Evolutionary conservation across 2,888 invertebrate genomes (phyloP), one percentile per base, ranked within the genome.

Genomic region (Melipona beecheii): DNA sequence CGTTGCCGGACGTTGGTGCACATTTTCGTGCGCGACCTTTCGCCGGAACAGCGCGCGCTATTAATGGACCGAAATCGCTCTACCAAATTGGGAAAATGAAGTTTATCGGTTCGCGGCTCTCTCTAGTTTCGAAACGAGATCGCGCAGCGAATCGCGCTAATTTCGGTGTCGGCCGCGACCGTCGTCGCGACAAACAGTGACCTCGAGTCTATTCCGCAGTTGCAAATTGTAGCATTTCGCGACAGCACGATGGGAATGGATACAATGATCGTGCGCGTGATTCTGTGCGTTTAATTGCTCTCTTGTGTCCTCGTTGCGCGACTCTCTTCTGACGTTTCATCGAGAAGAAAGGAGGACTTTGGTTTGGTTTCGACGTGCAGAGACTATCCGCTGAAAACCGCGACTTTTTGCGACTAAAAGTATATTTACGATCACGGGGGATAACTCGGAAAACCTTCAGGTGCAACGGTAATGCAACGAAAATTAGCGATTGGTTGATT

Each of bases 21-120:
- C 83, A 79, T 76, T 70, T 76, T 73, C 78, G 80, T 50, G 76
- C 66, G 19, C 85, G 85, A 85, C 84, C 84, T 85, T 85, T 84
- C 75, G 81, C 75, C 66, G 71, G 31, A 27, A 43, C 78, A 54
- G 43, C 9, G 43, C 21, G 49, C n/a, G 76, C 85, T 85, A 85
- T 85, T 85, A 85, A 78, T 78, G 85, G 85, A 85, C 52, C 66
- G 73, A 81, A 84, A 85, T 84, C 80, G 62, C 66, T 80, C 76
- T 77, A 70, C 80, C 85, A 58, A 80, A 84, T 74, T 81, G 85
- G 85, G 85, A 85, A 85, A 81, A 78, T 75, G 70, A 62, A 81
- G 64, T 73, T 81, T 58, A 65, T 71, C 21, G 21, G 27, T 36
- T 65, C 15, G 68, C 27, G 17, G 2, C 36, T 15, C 56, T 52